These are phyloP conservation scores for Stichodactyla helianthus DNA, from an alignment of 64 coral and sea anemone genomes.

Conservation along the genomic window DNA sequence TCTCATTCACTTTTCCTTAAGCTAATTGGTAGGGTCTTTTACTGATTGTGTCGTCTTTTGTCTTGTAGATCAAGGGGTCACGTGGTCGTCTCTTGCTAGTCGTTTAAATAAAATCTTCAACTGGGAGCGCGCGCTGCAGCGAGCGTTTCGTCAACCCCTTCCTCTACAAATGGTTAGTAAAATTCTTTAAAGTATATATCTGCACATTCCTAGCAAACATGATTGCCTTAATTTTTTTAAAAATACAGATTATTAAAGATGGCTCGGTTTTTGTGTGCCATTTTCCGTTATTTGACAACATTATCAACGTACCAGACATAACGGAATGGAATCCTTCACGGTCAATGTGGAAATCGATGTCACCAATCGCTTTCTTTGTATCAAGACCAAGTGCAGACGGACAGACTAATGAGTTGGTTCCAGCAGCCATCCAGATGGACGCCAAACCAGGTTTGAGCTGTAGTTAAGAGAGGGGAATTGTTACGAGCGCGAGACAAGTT, in stretches of 20 bases:
- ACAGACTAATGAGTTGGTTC: constrained; percentile 27
- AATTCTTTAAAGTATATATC: background rate
- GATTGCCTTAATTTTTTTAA: background rate
- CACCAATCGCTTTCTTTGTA: constrained; percentile 75
- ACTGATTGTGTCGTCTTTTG: too few species aligned
- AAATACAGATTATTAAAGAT: constrained; percentile 27
- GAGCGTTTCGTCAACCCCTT: background rate
- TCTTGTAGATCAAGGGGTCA: constrained; percentile 34
- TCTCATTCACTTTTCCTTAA: background rate
- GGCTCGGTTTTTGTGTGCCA: constrained; percentile 63
- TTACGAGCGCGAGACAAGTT: too few species aligned
- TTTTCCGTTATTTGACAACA: constrained; percentile 63
- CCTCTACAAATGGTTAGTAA: constrained; percentile 19
- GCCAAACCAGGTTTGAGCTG: constrained; percentile 18
- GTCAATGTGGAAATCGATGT: constrained; percentile 71
- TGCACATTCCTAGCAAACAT: too few species aligned
- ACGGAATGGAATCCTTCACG: constrained; percentile 27
- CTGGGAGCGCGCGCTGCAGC: constrained; percentile 37
- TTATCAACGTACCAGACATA: constrained; percentile 57
- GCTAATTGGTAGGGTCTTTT: background rate
- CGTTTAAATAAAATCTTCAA: constrained; percentile 54
- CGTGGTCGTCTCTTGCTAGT: constrained; percentile 41
- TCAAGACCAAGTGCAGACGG: constrained; percentile 32
- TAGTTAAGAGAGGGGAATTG: too few species aligned
- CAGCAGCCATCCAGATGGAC: constrained; percentile 75